Base-by-base conservation (phyloP, 1,140 invertebrate genomes). In the Drosophila simulans region DNA sequence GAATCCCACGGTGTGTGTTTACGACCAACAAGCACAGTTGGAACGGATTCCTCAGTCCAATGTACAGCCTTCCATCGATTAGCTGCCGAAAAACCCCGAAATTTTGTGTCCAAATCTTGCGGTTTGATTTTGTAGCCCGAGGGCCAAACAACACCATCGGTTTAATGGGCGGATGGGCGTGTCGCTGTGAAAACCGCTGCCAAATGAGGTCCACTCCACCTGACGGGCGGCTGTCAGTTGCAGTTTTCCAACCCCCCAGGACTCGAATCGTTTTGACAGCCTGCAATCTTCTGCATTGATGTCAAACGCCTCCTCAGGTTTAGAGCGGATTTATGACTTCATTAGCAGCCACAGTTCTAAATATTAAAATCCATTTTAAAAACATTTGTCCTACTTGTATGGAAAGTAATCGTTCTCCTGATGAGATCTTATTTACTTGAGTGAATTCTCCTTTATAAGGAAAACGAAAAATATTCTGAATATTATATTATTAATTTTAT, bases 1-100 rank as follows among this genome's bases (percentile, higher is more conserved):
- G 83, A 88, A 83, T 88, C 83, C 83, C 83, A 88, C 83, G 83
- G 83, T 88, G 83, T 86, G 74, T 88, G 83, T 88, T 88, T 88
- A 88, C 83, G 83, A 89, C 79, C 83, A 84, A 85, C 83, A 86
- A 86, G 79, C 83, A 88, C 83, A 88, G 83, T 88, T 68, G 83
- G 84, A 88, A 70, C 73, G 42, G 55, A 52, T 52, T 51, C 39
- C 42, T 34, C n/a, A 5, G 42, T 27, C 20, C 37, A 34, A 31
- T 22, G 65, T 71, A 57, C 68, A 71, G 68, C 65, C 54, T 20
- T 17, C 34, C 42, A 43, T 42, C 48, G 65, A 88, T 89, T 89
- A 88, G 83, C 83, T 83, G 66, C 65, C 59, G 51, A 54, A 75
- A 85, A 64, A 48, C 40, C 40, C 27, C 0, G 11, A 13, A 48